Evolutionary conservation across 2,888 invertebrate species (phyloP), one percentile per base, ranked within the genome.

Genomic region (Nymphalis urticae): DNA sequence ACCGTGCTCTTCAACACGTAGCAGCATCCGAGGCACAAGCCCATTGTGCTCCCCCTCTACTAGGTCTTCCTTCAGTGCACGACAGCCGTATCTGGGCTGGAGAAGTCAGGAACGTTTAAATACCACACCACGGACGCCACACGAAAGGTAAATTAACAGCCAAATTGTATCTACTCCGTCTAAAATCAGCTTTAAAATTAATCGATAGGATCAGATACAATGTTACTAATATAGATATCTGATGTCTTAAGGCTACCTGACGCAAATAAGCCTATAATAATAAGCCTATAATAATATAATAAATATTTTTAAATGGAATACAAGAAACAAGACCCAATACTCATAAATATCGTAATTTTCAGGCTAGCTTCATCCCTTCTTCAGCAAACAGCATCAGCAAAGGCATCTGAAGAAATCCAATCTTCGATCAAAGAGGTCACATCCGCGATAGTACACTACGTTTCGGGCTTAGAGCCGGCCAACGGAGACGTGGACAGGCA

Each of bases 1-100:
- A 66, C 96, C 96, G 70, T 95, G 95, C 83, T 95, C 95, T 27
- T 95, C 95, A 60, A 95, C 95, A 32, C 93, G 95, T 63, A 95
- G 95, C 85, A 95, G 95, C 79, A 95, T 95, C 82, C 94, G 95
- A 60, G 94, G 95, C 60, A 94, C 95, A 69, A 95, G 95, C 75
- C 95, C 95, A 50, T 93, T 95, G 72, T 93, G 94, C 79, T 95
- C 95, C 9, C 94, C 95, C 27, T 94, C 94, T 59, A 90, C 95
- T 48, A 92, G 95, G 69, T 95, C 95, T 63, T 96, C 96, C 70
- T 96, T 96, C 92, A 97, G 96, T 84, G 96, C 96, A 76, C 94
- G 97, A 51, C 97, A 97, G 85, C 97, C 97, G 0, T 98, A 98
- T 89, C 94, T 98, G 72, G 97, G 97, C 63, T 98, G 97, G 98